Conservation (phyloP, 2,888 invertebrate genomes). For the Panopea generosa region DNA sequence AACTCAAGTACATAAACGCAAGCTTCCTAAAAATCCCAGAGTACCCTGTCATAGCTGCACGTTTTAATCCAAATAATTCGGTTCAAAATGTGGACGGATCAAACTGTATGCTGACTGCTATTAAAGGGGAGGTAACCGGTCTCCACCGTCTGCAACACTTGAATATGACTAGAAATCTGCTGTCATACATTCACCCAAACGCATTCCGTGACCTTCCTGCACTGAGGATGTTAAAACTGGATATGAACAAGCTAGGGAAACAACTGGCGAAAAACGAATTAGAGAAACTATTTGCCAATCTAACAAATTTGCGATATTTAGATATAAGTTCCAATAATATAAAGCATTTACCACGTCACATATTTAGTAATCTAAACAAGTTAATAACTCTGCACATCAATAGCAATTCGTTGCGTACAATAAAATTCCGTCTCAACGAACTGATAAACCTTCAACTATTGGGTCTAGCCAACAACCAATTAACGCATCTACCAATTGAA, state of each 20-base stretch:
- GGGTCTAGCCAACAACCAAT: slow-evolving; percentile 31
- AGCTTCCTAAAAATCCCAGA: slow-evolving; percentile 10
- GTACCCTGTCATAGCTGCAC: slow-evolving; percentile 9
- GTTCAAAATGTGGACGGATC: slow-evolving; percentile 26
- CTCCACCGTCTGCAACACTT: slow-evolving; percentile 18
- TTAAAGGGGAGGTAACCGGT: slow-evolving; percentile 26
- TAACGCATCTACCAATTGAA: slow-evolving; percentile 10
- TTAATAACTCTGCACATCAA: slow-evolving; percentile 12
- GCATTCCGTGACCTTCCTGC: slow-evolving; percentile 23
- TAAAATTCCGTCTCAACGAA: slow-evolving; percentile 14
- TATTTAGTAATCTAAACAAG: slow-evolving; percentile 18
- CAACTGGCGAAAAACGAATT: background rate
- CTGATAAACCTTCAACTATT: slow-evolving; percentile 13
- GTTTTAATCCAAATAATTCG: slow-evolving; percentile 20
- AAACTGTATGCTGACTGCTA: slow-evolving; percentile 4
- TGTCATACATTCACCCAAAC: slow-evolving; percentile 14
- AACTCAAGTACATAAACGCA: slow-evolving; percentile 18
- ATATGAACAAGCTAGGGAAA: slow-evolving; percentile 23
- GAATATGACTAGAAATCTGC: slow-evolving; percentile 17
- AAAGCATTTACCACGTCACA: slow-evolving; percentile 20
- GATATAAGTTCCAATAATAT: slow-evolving; percentile 22
- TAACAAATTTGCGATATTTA: slow-evolving; percentile 1
- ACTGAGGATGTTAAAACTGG: slow-evolving; percentile 16
- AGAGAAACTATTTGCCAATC: slow-evolving; percentile 20
- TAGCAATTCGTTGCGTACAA: slow-evolving; percentile 18